Base-by-base conservation (phyloP, 2,888 invertebrate genomes). In the Antheraea yamamai region DNA sequence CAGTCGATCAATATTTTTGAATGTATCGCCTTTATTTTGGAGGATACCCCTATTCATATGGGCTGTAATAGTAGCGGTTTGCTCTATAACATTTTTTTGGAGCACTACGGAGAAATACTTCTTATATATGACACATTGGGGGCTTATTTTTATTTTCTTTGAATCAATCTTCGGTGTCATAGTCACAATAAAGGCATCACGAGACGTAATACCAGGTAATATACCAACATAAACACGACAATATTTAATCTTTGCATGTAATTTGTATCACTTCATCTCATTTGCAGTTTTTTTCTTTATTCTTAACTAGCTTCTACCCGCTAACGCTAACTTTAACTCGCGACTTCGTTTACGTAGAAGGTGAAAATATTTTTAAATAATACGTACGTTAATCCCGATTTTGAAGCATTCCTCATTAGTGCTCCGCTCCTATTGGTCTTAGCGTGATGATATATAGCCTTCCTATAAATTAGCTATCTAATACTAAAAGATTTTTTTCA, bases 81-180 rank as follows among this genome's bases (percentile, higher is more conserved):
- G 91, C 89, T 92, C 94, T 0, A 82, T 90, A 30, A 78, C 85
- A 2, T 86, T 82, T 77, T 93, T 94, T 83, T 94, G 94, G 93
- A 93, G 93, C 26, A 91, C 92, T 2, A 84, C 84, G 2, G 89
- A 89, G 77, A 94, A 91, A 87, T 96, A 93, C 87, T 88, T 95
- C 76, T 85, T 95, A 30, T 96, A 95, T 82, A 94, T 96, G 90
- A 96, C 96, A 8, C 95, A 96, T 81, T 95, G 95, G 95, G 95
- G 95, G 3, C 87, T 95, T 58, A 79, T 92, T 6, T 84, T 95
- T 74, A 89, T 95, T 71, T 84, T 92, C 73, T 76, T 91, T 70
- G 93, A 94, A 79, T 87, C 92, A 0, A 78, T 87, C 14, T 91
- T 94, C 76, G 94, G 94, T 23, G 90, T 93, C 77, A 76, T 89